A percentile compares a stretch with the other conserved stretches of the same genome.
These are phyloP conservation scores for Archivesica marissinica DNA, from an alignment of 1,140 invertebrate genomes.

Conservation along the genomic window DNA sequence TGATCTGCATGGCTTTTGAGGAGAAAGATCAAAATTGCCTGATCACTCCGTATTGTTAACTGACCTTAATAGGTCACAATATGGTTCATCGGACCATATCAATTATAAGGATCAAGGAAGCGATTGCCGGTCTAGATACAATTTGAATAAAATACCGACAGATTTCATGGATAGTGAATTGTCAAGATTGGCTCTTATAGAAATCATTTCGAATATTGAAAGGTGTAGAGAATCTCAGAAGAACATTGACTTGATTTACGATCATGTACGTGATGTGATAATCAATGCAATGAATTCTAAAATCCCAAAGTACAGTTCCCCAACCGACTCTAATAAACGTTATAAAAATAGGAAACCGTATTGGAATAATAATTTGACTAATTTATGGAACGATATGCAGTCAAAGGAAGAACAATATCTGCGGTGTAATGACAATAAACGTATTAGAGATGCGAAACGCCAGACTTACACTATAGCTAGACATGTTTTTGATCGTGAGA, in stretches of 20 bases:
- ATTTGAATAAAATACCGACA: background rate
- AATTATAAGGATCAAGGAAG: background rate
- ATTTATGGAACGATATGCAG: background rate
- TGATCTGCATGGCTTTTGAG: slow-evolving; percentile 17
- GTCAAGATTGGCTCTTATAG: background rate
- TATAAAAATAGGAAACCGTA: slow-evolving; percentile 15
- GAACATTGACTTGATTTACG: slow-evolving; percentile 26
- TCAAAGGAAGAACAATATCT: background rate
- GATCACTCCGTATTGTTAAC: slow-evolving; percentile 25
- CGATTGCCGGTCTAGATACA: background rate
- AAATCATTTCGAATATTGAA: slow-evolving; percentile 17
- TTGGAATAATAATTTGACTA: background rate
- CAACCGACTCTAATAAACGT: background rate
- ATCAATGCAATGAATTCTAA: background rate
- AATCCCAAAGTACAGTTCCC: background rate
- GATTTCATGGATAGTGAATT: slow-evolving; percentile 37
- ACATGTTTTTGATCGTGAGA: too few species aligned
- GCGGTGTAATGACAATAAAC: background rate
- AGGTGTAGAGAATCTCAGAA: background rate
- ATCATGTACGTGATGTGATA: background rate
- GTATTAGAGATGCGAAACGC: background rate
- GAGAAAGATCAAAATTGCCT: background rate
- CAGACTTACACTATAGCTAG: slow-evolving; percentile 13
- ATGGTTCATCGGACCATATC: too few species aligned
- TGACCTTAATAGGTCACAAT: background rate